Conservation (phyloP, 1,140 invertebrate species). For the Heliconius hewitsoni region DNA sequence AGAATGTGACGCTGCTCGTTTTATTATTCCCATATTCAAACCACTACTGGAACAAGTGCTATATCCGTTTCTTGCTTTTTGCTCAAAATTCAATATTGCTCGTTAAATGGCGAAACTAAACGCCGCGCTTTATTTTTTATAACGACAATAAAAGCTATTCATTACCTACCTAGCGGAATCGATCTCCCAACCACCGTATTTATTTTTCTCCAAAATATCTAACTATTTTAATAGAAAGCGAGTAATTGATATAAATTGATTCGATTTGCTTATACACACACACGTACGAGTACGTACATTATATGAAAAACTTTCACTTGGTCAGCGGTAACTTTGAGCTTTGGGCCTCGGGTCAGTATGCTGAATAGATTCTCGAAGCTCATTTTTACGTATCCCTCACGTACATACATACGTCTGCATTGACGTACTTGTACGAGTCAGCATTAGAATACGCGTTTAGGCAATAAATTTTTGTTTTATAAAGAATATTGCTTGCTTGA, state of each 20-base stretch:
- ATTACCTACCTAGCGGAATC: too few relatives aligned
- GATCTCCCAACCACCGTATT: too few relatives aligned
- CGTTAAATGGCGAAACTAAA: too few relatives aligned
- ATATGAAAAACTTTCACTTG: conserved; percentile 1
- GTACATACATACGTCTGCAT: not conserved
- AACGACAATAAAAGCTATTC: too few relatives aligned
- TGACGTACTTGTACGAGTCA: not conserved
- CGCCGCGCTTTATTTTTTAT: too few relatives aligned
- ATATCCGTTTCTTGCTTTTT: too few relatives aligned
- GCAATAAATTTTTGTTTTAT: not conserved
- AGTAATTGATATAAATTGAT: not conserved
- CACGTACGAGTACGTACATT: not conserved
- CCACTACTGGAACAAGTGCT: too few relatives aligned
- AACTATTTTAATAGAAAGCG: not conserved
- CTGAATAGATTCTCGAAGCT: not conserved
- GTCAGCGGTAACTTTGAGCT: not conserved
- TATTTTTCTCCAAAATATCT: not conserved
- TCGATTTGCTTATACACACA: not conserved
- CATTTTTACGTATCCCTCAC: conserved; percentile 4
- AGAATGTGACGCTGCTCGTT: too few relatives aligned
- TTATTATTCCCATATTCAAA: too few relatives aligned
- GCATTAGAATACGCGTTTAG: conserved; percentile 3
- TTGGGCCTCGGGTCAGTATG: not conserved
- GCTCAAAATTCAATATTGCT: too few relatives aligned
- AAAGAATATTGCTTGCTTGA: not conserved